Conservation (phyloP, 2,113 vertebrate genomes). For the Myotis lucifugus region DNA sequence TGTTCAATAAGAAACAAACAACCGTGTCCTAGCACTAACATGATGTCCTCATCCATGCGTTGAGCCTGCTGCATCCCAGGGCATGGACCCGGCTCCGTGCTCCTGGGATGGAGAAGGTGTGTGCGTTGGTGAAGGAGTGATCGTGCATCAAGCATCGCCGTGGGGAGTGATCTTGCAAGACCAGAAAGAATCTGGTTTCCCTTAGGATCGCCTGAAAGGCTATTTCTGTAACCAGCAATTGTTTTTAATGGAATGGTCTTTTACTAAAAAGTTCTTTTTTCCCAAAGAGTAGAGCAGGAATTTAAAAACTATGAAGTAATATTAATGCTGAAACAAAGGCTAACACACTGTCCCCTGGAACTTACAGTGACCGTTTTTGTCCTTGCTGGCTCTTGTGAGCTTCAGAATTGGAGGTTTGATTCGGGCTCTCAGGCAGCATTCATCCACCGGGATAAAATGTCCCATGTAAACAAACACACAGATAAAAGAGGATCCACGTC, state of each 20-base stretch:
- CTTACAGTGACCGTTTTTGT: neutral
- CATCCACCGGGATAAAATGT: neutral
- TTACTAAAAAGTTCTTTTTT: neutral
- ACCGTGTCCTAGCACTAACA: neutral
- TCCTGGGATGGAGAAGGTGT: neutral
- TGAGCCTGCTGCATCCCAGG: neutral
- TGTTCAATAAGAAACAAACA: neutral
- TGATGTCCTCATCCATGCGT: neutral
- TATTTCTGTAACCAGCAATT: neutral
- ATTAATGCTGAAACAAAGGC: slow-evolving; percentile 15
- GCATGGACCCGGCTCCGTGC: too few species aligned
- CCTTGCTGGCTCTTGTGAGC: neutral
- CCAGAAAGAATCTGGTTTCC: neutral
- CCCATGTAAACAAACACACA: neutral
- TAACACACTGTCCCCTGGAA: neutral
- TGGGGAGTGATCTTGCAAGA: neutral
- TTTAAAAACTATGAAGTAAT: neutral
- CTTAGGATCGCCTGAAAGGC: neutral
- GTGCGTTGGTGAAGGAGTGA: neutral
- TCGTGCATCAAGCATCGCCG: neutral
- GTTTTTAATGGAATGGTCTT: neutral
- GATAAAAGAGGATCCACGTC: slow-evolving; percentile 28
- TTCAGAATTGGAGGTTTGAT: neutral
- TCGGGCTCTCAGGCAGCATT: neutral
- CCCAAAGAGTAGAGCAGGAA: neutral